phyloP scores from a whole-genome alignment of 2,888 invertebrate species.

The Sinelater perroti region DNA sequence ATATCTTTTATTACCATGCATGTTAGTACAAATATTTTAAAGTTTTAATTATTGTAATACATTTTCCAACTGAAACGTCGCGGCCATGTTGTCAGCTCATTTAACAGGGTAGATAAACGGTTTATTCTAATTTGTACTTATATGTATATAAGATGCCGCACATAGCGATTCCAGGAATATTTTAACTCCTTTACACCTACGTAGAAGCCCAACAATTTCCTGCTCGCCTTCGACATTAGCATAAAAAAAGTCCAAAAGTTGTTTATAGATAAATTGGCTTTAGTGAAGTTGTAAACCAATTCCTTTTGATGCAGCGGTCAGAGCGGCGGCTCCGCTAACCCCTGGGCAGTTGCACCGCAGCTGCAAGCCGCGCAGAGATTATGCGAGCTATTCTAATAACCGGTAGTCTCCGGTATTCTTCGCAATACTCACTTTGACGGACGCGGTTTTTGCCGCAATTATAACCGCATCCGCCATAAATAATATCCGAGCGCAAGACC shows the following conservation, averaged over 20 bases:
- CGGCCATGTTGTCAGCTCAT: too few species aligned
- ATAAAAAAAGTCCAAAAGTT: too few species aligned
- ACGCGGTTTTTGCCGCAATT: constrained; percentile 22
- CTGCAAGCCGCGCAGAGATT: constrained; percentile 5
- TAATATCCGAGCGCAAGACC: constrained; percentile 18
- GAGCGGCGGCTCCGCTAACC: neutral
- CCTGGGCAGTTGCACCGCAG: neutral
- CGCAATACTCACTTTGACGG: constrained; percentile 21
- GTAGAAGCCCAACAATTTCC: too few species aligned
- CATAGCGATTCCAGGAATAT: constrained; percentile 5
- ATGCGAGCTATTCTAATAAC: constrained; percentile 22
- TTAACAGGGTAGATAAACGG: too few species aligned
- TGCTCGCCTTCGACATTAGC: too few species aligned
- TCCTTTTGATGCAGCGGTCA: too few species aligned
- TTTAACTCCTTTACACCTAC: neutral
- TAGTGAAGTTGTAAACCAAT: too few species aligned
- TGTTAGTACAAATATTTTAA: too few species aligned
- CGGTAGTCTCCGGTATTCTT: constrained; percentile 18
- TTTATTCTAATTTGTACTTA: neutral
- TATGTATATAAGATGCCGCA: neutral
- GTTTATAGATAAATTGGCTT: too few species aligned
- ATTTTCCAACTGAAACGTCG: too few species aligned
- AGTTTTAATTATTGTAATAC: too few species aligned
- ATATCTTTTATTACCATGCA: too few species aligned
- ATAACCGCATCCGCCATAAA: constrained; percentile 26